These are phyloP conservation scores for Sepiola atlantica DNA, from an alignment of 2,888 invertebrate species.

Conservation along the genomic window DNA sequence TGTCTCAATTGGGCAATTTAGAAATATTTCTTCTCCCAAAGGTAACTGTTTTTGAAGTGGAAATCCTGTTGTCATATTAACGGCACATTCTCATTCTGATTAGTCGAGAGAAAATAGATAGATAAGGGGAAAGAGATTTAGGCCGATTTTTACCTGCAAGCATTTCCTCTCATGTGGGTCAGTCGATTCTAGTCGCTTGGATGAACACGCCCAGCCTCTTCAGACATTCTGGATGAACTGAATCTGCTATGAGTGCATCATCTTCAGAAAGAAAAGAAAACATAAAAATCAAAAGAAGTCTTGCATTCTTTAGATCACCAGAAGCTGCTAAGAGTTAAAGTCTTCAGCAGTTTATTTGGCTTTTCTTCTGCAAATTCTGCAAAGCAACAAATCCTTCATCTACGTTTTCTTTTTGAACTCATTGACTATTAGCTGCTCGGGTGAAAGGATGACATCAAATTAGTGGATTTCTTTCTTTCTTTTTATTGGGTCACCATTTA, in stretches of 20 bases:
- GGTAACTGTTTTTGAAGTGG: background rate
- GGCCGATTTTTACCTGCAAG: background rate
- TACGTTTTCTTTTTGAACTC: background rate
- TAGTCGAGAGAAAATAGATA: background rate
- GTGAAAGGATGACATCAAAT: background rate
- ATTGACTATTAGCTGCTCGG: no score
- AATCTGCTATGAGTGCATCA: background rate
- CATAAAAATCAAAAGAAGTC: background rate
- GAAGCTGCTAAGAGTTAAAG: background rate
- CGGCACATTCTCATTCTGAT: background rate
- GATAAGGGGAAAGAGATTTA: background rate
- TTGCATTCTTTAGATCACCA: background rate
- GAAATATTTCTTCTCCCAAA: background rate
- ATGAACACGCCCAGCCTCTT: background rate
- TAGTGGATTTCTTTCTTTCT: background rate
- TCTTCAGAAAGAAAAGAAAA: background rate
- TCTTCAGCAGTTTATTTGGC: background rate
- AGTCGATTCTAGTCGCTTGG: background rate
- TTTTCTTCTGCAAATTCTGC: background rate
- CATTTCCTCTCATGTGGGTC: background rate
- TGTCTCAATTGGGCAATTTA: background rate
- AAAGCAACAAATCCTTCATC: background rate
- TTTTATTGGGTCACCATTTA: background rate
- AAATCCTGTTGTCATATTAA: background rate
- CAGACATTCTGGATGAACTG: slow-evolving; percentile 1